Percentiles rank a stretch among this genome's conserved stretches.
These are phyloP conservation scores for Rhineura floridana DNA, from an alignment of 2,113 vertebrate species.

Conservation along the genomic window DNA sequence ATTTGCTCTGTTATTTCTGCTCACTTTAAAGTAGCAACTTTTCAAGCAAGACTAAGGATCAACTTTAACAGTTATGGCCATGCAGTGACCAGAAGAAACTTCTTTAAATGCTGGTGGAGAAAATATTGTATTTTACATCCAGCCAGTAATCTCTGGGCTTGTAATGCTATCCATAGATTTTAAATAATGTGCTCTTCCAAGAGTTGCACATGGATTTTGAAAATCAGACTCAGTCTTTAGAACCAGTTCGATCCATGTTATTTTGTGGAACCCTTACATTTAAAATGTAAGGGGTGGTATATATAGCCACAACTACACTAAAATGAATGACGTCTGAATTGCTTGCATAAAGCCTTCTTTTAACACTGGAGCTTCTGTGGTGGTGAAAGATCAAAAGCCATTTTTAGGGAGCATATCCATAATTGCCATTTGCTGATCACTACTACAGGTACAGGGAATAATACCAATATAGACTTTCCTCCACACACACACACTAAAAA, in stretches of 20 bases:
- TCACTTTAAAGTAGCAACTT: conserved; percentile 27
- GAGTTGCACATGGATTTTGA: fast-evolving
- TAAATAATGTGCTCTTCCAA: fast-evolving
- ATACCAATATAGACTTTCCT: not conserved
- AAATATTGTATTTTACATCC: not conserved
- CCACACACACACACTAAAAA: not conserved
- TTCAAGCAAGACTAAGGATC: not conserved
- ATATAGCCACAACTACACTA: not conserved
- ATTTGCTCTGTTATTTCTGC: conserved; percentile 47
- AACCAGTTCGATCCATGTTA: not conserved
- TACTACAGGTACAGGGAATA: not conserved
- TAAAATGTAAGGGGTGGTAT: not conserved
- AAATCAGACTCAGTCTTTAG: not conserved
- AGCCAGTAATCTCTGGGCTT: not conserved
- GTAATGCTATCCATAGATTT: not conserved
- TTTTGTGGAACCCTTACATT: not conserved
- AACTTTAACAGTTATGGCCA: conserved; percentile 2
- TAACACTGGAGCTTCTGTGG: not conserved
- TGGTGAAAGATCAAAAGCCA: not conserved
- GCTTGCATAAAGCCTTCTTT: not conserved
- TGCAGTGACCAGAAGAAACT: conserved; percentile 17
- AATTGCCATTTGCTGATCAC: not conserved
- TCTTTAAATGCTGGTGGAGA: not conserved
- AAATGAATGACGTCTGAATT: not conserved
- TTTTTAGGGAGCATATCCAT: not conserved